Base-by-base conservation (phyloP, 2,113 vertebrate species). In the Cranoglanis bouderius region DNA sequence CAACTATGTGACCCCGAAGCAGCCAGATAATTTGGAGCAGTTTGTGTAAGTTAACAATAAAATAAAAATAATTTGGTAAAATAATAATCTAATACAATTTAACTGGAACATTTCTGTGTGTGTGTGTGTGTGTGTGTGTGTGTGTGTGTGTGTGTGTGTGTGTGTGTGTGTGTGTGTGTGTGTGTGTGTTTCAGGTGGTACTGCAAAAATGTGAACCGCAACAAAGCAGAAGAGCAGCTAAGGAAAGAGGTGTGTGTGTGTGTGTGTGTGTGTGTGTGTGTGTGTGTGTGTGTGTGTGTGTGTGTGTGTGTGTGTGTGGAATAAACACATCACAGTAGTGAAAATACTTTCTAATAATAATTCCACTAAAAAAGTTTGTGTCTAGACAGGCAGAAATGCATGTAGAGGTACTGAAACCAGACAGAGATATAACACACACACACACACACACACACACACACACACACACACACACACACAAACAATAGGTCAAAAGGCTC, bases 1-100 rank as follows among this genome's bases (percentile, higher is more conserved):
- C 93, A 99, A 99, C 94, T 99, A 98, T 13, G 96, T 99, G 57
- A 97, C 96, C 1, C 97, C 95, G 92, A 98, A 97, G 93, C 96
- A 95, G 90, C 96, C 95, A 0, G 96, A 95, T 88, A 97, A 97
- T 92, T 94, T 99, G 91, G 96, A 96, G 89, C 97, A 98, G 87
- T 98, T 96, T 94, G 94, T 94, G 98, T 98, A 95, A 97, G 98
- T 84, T 59, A 16, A 46, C 13, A 51, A 32, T 49, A 35, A 51
- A 59, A 24, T 21, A 8, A 65, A 63, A 35, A 10, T 82, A 26
- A 35, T 51, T 43, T 21, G 1, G 6, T 46, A 18, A 24, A 51
- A 29, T 29, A n/a, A 51, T 24, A 51, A 51, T n/a, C 3, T 77
- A 29, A 78, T 78, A 49, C 14, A 1, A 12, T 43, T 14, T 16